Percentiles rank a stretch among this genome's conserved stretches.
These are phyloP conservation scores for Ctena decussata DNA, from an alignment of 2,888 invertebrate genomes.

Conservation along the genomic window DNA sequence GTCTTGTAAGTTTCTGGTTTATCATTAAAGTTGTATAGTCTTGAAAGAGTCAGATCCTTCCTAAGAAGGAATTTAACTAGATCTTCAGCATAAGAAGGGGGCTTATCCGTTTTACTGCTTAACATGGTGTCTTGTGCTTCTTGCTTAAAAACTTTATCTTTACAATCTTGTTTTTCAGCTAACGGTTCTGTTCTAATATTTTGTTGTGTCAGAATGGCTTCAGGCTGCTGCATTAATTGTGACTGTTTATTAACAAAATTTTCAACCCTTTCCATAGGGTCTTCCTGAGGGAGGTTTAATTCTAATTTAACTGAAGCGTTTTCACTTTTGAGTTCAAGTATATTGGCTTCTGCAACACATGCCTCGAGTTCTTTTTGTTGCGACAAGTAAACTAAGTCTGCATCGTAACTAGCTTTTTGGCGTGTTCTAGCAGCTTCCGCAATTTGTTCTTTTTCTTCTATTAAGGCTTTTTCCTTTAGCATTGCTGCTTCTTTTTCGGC, in stretches of 20 bases:
- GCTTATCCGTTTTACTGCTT: not conserved
- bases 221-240: not conserved
- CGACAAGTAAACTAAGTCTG: not conserved
- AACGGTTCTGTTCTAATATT: not conserved
- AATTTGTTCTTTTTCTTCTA: not conserved
- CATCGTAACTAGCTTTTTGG: not conserved
- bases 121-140: not conserved
- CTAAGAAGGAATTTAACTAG: slow-evolving; percentile 15
- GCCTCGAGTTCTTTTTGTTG: slow-evolving; percentile 2
- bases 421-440: not conserved
- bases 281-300: not conserved
- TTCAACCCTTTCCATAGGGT: not conserved
- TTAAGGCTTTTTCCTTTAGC: not conserved
- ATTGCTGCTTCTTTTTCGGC: slow-evolving; percentile 4
- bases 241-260: not conserved
- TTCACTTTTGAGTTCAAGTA: not conserved
- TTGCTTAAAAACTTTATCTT: not conserved
- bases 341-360: not conserved
- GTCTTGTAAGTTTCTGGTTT: slow-evolving; percentile 1
- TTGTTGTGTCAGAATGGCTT: not conserved
- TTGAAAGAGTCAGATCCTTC: slow-evolving; percentile 17
- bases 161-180: not conserved
- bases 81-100: not conserved
- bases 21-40: slow-evolving; percentile 16
- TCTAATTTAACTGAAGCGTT: not conserved